phyloP scores from a whole-genome alignment of 37 sponge, comb jelly and placozoan genomes.

The Diacarnus erythraeanus region DNA sequence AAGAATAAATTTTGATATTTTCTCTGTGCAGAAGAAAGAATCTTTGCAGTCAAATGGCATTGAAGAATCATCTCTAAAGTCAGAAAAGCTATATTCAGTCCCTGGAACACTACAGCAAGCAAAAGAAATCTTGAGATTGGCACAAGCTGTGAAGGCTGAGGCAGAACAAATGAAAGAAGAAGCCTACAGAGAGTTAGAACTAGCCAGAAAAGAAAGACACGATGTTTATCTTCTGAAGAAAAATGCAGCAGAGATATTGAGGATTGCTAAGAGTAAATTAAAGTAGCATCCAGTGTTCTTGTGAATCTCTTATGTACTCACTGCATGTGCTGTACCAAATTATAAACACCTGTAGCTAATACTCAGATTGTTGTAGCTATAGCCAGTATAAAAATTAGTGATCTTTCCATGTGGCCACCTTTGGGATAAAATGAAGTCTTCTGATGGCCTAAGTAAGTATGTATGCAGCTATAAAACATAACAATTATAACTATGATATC shows the following conservation, averaged over 20 bases:
- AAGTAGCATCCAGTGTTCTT: neutral
- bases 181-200: slow-evolving; percentile 50
- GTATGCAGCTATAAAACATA: no score
- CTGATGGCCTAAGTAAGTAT: no score
- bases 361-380: no score
- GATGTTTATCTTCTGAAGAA: slow-evolving; percentile 69
- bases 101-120: slow-evolving; percentile 57
- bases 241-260: slow-evolving; percentile 74
- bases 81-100: neutral
- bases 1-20: no score
- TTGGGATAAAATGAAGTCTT: no score
- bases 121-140: slow-evolving; percentile 67
- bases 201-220: slow-evolving; percentile 65
- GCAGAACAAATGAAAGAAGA: slow-evolving; percentile 68
- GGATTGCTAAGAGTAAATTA: slow-evolving; percentile 71
- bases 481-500: no score
- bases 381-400: no score
- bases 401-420: no score
- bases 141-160: slow-evolving; percentile 53
- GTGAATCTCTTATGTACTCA: neutral
- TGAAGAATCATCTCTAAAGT: neutral
- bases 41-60: neutral
- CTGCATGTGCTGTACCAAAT: no score
- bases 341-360: no score
- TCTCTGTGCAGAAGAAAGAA: neutral